Evolutionary conservation across 2,888 invertebrate species (phyloP).

Genomic region (Acleris laterana): DNA sequence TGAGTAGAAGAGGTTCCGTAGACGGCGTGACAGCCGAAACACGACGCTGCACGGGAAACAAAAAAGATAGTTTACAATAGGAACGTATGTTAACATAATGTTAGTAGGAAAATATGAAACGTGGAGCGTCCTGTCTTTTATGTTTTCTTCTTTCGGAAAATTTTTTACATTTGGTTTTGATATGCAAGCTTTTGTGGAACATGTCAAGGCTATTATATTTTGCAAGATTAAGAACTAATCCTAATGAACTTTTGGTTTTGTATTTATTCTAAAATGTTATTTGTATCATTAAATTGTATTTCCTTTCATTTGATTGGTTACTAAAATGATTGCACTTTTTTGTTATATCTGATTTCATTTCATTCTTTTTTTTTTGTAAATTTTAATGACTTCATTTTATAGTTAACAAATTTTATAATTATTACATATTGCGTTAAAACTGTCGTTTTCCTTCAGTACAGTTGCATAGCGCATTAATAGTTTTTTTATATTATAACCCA

Average conservation of each 20-base stretch:
- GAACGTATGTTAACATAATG: constrained; percentile 54
- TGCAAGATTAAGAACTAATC: background rate
- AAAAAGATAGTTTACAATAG: constrained; percentile 55
- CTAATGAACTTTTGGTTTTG: background rate
- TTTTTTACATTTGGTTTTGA: constrained; percentile 8
- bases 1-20: constrained; percentile 53
- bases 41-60: constrained; percentile 47
- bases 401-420: no score
- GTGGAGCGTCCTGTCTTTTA: constrained; percentile 8
- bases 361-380: no score
- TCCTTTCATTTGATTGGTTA: no score
- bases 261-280: no score
- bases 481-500: no score
- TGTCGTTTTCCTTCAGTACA: no score
- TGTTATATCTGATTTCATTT: no score
- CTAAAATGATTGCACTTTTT: no score
- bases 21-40: constrained; percentile 59
- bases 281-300: no score
- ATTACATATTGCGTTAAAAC: no score
- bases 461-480: no score
- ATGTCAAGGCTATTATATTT: background rate
- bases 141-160: constrained; percentile 15
- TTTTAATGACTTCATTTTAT: no score
- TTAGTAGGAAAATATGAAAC: constrained; percentile 41
- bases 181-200: background rate